These are phyloP conservation scores for Rhopilema esculentum DNA, from an alignment of 30 jellyfish, hydroid and myxozoan species.

Conservation along the genomic window DNA sequence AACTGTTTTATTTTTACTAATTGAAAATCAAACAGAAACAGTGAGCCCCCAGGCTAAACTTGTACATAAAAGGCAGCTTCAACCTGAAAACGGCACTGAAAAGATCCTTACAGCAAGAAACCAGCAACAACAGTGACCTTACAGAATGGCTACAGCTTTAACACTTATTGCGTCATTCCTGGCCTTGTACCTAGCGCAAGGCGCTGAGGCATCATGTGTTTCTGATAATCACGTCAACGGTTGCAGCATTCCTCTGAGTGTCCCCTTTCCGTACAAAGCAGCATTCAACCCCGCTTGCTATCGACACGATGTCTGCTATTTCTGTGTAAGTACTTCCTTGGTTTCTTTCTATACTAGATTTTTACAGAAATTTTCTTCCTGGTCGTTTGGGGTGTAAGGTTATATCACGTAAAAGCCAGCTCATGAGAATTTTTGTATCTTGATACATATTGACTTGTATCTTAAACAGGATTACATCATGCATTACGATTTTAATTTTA, in stretches of 20 bases:
- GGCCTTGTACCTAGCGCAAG: background rate
- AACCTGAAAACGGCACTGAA: background rate
- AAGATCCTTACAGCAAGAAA: background rate
- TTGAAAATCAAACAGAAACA: background rate
- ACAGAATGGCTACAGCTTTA: background rate
- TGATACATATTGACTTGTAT: too few species aligned
- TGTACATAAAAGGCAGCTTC: background rate
- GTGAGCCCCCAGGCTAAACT: background rate
- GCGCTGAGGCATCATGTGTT: constrained; percentile 12
- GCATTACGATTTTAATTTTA: too few species aligned
- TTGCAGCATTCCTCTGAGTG: constrained; percentile 56
- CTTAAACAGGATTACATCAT: too few species aligned
- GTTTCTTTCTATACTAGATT: background rate
- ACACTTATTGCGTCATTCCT: background rate
- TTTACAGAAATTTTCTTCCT: background rate
- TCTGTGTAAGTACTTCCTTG: constrained; percentile 35
- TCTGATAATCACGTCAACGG: constrained; percentile 45
- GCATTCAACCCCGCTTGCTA: constrained; percentile 52
- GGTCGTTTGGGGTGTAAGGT: too few species aligned
- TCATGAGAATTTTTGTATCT: too few species aligned
- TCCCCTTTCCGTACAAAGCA: constrained; percentile 47
- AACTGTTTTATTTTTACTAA: background rate
- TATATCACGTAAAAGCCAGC: too few species aligned
- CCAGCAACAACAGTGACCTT: background rate
- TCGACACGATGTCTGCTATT: constrained; percentile 63